Evolutionary conservation across 37 sponge, comb jelly and placozoan species (phyloP).

Genomic region (Mnemiopsis leidyi): DNA sequence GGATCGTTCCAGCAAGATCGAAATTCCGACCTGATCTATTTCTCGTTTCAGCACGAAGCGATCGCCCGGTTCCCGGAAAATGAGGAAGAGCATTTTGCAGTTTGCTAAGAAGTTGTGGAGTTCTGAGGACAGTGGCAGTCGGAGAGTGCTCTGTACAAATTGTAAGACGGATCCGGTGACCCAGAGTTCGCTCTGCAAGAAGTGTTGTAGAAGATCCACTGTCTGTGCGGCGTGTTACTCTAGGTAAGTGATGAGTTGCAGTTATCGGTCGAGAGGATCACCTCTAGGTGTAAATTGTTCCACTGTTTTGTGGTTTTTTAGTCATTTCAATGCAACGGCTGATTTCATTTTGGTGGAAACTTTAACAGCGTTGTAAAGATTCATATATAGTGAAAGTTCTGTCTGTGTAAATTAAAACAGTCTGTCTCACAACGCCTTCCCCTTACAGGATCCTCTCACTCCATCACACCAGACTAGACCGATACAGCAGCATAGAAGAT

Average conservation of each 20-base stretch:
- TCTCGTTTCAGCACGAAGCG: not conserved
- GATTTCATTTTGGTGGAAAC: too few species aligned
- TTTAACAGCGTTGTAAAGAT: too few species aligned
- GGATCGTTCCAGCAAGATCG: too few species aligned
- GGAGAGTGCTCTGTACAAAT: conserved; percentile 8
- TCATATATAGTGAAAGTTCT: too few species aligned
- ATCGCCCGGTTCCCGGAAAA: not conserved
- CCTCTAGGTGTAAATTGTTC: too few species aligned
- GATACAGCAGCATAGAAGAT: not conserved
- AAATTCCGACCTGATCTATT: not conserved
- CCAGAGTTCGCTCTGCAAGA: not conserved
- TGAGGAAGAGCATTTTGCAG: not conserved
- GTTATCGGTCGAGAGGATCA: too few species aligned
- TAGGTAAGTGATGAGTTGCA: too few species aligned
- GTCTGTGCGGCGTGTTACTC: conserved; percentile 1
- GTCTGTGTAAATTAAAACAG: too few species aligned
- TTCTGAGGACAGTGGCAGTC: not conserved
- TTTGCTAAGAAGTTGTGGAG: conserved; percentile 11
- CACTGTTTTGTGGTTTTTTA: too few species aligned
- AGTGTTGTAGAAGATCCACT: conserved; percentile 8
- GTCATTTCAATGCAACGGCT: too few species aligned
- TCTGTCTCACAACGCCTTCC: not conserved
- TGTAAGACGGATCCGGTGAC: conserved; percentile 10
- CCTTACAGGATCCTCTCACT: conserved; percentile 19
- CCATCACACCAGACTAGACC: conserved; percentile 29